These are phyloP conservation scores for Lindbergichthys nudifrons DNA, from an alignment of 2,797 vertebrate genomes.

Conservation along the genomic window DNA sequence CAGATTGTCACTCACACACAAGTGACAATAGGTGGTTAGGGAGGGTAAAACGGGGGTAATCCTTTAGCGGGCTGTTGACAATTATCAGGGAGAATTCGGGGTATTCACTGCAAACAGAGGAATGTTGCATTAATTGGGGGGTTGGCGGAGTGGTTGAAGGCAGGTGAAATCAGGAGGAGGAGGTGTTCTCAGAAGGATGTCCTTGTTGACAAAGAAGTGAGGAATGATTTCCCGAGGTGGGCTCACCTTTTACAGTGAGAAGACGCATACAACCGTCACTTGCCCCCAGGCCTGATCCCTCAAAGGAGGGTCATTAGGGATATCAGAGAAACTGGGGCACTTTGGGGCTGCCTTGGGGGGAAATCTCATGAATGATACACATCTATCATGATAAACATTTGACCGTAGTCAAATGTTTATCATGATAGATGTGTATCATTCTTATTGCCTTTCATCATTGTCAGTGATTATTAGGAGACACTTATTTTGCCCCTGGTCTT, in stretches of 20 bases:
- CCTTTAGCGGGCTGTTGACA: conserved; percentile 41
- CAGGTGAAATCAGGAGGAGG: conserved; percentile 47
- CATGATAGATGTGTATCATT: conserved; percentile 65
- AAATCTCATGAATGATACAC: conserved; percentile 18
- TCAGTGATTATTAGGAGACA: conserved; percentile 31
- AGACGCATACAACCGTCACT: conserved; percentile 9
- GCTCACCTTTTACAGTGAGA: conserved; percentile 43
- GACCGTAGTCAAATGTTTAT: conserved; percentile 41
- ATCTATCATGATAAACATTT: too few relatives aligned
- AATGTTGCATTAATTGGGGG: conserved; percentile 71
- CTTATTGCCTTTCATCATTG: conserved; percentile 62
- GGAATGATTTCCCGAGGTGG: conserved; percentile 65
- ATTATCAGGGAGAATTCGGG: conserved; percentile 54
- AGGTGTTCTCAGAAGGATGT: conserved; percentile 69
- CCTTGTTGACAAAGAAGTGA: conserved; percentile 76
- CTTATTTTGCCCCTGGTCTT: conserved; percentile 21
- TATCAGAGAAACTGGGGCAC: conserved; percentile 56
- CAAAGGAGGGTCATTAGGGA: conserved; percentile 57
- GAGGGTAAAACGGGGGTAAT: conserved; percentile 48
- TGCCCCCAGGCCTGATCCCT: conserved; percentile 37
- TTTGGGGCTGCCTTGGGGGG: conserved; percentile 32
- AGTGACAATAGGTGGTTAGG: conserved; percentile 59
- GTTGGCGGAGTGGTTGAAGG: conserved; percentile 23
- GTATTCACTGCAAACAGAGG: conserved; percentile 61
- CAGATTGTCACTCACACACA: conserved; percentile 68